Percentiles rank a stretch among this genome's conserved stretches.
phyloP scores from a whole-genome alignment of 2,797 vertebrate species.

The Loris lydekkerianus region DNA sequence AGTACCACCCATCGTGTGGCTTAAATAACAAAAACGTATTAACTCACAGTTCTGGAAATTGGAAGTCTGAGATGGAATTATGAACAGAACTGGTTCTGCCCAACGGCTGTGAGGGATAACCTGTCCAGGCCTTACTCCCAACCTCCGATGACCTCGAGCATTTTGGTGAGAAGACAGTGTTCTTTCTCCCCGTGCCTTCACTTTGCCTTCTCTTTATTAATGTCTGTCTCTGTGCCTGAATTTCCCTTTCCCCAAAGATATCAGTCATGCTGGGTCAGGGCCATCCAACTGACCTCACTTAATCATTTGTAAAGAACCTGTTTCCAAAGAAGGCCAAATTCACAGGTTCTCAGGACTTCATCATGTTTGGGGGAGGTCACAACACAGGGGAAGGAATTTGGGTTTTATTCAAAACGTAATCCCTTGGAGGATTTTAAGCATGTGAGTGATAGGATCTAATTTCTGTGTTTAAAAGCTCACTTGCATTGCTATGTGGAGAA shows the following conservation, averaged over 20 bases:
- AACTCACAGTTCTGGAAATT: background rate
- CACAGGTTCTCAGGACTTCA: background rate
- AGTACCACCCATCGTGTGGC: background rate
- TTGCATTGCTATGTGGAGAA: background rate
- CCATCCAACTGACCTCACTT: background rate
- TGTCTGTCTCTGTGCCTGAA: background rate
- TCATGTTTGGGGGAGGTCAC: background rate
- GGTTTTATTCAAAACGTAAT: background rate
- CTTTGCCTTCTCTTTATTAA: fast-evolving
- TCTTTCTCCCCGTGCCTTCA: background rate
- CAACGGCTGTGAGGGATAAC: no score
- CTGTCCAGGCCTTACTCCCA: background rate
- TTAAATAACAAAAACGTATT: background rate
- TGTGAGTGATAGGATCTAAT: background rate
- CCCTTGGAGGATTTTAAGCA: background rate
- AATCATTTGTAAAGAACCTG: background rate
- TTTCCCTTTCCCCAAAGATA: background rate
- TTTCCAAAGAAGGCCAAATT: background rate
- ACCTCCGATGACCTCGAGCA: background rate
- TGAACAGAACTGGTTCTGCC: background rate
- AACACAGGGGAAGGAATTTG: background rate
- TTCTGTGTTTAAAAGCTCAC: slow-evolving; percentile 6
- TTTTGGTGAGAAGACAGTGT: background rate
- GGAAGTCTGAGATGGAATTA: background rate
- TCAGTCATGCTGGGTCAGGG: background rate